phyloP scores from a whole-genome alignment of 2,888 invertebrate species.

The Diarsia rubi region DNA sequence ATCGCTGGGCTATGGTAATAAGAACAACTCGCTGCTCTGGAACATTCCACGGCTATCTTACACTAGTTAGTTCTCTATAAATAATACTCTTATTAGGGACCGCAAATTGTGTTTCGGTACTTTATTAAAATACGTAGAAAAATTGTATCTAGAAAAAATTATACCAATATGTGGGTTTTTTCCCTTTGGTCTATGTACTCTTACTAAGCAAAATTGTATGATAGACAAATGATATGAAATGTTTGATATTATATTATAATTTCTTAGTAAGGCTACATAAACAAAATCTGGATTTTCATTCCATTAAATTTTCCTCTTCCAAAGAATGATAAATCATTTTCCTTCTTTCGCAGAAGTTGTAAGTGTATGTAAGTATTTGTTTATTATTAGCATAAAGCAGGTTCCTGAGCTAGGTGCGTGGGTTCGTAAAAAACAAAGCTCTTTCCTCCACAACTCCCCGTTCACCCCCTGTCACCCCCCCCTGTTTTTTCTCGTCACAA shows the following conservation, averaged over 20 bases:
- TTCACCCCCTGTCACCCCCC: conserved; percentile 15
- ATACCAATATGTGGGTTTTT: not conserved
- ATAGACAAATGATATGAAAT: not conserved
- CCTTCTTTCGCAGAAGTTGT: conserved; percentile 13
- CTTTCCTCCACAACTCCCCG: conserved; percentile 18
- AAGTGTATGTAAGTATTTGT: conserved; percentile 35
- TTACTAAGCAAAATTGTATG: conserved; percentile 1
- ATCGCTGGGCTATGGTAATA: conserved; percentile 47
- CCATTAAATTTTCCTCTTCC: not conserved
- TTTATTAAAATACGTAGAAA: conserved; percentile 44
- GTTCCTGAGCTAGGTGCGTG: conserved; percentile 53
- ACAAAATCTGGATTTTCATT: conserved; percentile 1
- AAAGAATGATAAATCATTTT: conserved; percentile 27
- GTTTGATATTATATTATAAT: not conserved
- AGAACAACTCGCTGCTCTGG: not conserved
- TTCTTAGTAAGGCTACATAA: not conserved
- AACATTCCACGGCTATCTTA: conserved; percentile 35
- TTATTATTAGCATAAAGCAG: conserved; percentile 49
- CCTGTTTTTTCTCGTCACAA: conserved; percentile 71
- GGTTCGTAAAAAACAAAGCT: conserved; percentile 71
- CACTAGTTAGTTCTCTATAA: conserved; percentile 52
- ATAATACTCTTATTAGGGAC: conserved; percentile 52
- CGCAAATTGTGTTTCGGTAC: conserved; percentile 23
- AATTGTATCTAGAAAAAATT: not conserved
- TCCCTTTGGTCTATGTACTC: too few species aligned